Evolutionary conservation across 2,888 invertebrate genomes (phyloP).

Genomic region (Steromphala cineraria): DNA sequence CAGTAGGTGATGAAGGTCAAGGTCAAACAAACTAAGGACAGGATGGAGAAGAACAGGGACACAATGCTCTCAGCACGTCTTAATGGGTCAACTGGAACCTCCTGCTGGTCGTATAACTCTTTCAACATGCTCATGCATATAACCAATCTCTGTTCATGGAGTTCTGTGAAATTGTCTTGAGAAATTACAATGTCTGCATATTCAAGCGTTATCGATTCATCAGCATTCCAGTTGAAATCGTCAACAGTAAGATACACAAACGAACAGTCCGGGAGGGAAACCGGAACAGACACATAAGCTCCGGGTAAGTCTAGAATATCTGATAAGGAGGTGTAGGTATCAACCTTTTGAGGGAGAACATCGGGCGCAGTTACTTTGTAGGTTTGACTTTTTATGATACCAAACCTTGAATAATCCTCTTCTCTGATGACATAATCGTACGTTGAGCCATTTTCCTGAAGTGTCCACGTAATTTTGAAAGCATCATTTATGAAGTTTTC

Average conservation of each 20-base stretch:
- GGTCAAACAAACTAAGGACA: constrained; percentile 32
- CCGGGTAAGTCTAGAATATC: not conserved
- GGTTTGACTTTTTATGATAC: not conserved
- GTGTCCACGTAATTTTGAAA: not conserved
- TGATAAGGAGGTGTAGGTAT: not conserved
- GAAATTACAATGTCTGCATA: not conserved
- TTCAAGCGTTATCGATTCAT: not conserved
- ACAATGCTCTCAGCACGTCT: constrained; percentile 7
- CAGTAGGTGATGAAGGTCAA: constrained; percentile 36
- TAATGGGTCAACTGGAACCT: not conserved
- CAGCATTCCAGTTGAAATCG: not conserved
- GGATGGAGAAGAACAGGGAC: constrained; percentile 10
- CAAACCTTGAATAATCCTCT: not conserved
- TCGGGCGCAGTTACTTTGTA: not conserved
- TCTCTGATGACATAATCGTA: not conserved
- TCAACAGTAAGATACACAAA: not conserved
- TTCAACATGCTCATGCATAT: not conserved
- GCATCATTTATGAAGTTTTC: not conserved
- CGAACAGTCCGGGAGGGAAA: not conserved
- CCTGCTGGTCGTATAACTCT: not conserved
- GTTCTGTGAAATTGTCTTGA: not conserved
- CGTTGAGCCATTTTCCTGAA: not conserved
- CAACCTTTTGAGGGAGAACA: not conserved
- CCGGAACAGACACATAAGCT: not conserved
- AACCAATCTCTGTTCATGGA: not conserved